Conservation (phyloP, 2,888 invertebrate species). For the Caenorhabditis macrosperma region DNA sequence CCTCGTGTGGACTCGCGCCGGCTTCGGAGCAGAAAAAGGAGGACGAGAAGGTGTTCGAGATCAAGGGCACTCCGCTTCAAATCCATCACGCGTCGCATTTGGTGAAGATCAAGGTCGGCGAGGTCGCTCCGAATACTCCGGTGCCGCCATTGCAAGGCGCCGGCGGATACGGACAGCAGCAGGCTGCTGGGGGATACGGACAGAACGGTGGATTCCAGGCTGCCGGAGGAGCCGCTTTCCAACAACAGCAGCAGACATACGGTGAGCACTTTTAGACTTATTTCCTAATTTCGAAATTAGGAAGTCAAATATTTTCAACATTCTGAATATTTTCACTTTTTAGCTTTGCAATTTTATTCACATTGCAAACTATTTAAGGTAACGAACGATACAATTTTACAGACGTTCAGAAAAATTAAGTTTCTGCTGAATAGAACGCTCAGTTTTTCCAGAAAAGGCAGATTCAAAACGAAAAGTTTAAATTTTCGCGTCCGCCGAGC, state of each 20-base stretch:
- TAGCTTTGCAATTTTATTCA: too few relatives aligned
- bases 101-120: slow-evolving; percentile 89
- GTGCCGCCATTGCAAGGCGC: slow-evolving; percentile 66
- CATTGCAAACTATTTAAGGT: too few relatives aligned
- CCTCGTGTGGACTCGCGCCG: slow-evolving; percentile 95
- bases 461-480: too few relatives aligned
- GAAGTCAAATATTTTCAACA: too few relatives aligned
- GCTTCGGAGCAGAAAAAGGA: slow-evolving; percentile 86
- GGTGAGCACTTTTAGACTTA: slow-evolving; percentile 22
- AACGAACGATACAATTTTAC: too few relatives aligned
- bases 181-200: not conserved
- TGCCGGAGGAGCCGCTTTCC: not conserved
- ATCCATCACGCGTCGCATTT: slow-evolving; percentile 95
- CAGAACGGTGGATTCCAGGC: slow-evolving; percentile 4
- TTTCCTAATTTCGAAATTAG: too few relatives aligned
- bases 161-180: slow-evolving; percentile 6
- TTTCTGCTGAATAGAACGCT: too few relatives aligned
- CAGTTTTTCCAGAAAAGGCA: too few relatives aligned
- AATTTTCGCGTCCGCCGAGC: too few relatives aligned
- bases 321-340: too few relatives aligned
- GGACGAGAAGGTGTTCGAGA: slow-evolving; percentile 92
- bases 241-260: slow-evolving; percentile 1
- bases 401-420: too few relatives aligned
- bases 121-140: slow-evolving; percentile 76
- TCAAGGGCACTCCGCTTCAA: slow-evolving; percentile 91